Base-by-base conservation (phyloP, 2,888 invertebrate genomes). In the Herminia tarsipennalis region DNA sequence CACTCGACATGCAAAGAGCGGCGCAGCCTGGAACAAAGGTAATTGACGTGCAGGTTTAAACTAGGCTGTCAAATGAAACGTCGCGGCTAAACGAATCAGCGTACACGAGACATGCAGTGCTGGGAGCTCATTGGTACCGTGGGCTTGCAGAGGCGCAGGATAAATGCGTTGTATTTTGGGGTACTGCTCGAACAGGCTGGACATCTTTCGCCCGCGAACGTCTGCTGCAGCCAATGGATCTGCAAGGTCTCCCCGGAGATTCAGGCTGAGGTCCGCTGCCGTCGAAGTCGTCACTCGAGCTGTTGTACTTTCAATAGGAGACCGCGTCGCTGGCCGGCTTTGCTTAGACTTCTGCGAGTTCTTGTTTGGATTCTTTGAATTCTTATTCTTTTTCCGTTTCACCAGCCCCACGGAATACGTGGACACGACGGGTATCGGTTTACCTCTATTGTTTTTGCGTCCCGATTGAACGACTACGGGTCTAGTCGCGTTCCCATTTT, bases 161-260 rank as follows among this genome's bases (percentile, higher is more conserved):
- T 95, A 96, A 62, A 96, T 95, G 68, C 95, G 93, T 78, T 95
- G 95, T 57, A 95, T 94, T 89, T 95, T 95, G 60, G 94, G 94
- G 78, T 95, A 95, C 68, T 94, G 94, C 78, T 95, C 94, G 83
- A 95, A 95, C 43, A 95, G 90, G 65, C 93, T 94, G 12, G 95
- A 95, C 81, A 95, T 94, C 77, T 94, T 94, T 38, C 92, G 83
- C n/a, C 83, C 89, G 40, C 88, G 78, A 14, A 79, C 87, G 46
- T 92, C 88, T 4, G 87, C 81, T 46, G 88, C 87, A 8, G 88
- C 81, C 51, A 89, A 54, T 5, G 90, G 89, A 57, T 89, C 87
- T 0, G 80, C 72, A 34, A 89, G 56, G 50, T 90, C 87, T 9
- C 81, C 85, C 27, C 85, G 82, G 66, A 90, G 75, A 63, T 90